These are phyloP conservation scores for Nesogale talazaci DNA, from an alignment of 2,113 vertebrate species.

Conservation along the genomic window DNA sequence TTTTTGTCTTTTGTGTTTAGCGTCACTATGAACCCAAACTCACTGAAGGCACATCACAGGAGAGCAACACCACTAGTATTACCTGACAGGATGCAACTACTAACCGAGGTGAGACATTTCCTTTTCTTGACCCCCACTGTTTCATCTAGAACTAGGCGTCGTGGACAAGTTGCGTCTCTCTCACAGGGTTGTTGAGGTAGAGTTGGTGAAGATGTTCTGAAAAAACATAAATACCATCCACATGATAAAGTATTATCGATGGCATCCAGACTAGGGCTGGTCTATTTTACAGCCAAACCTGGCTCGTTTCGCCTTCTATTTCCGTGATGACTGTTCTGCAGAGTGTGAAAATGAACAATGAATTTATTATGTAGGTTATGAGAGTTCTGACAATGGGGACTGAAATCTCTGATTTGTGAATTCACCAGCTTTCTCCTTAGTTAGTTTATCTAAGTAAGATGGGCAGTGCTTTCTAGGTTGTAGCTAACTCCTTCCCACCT, in stretches of 20 bases:
- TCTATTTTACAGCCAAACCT: neutral
- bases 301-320: neutral
- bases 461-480: neutral
- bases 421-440: neutral
- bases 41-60: too few relatives aligned
- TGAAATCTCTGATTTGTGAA: conserved; percentile 19
- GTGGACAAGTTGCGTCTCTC: neutral
- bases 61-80: neutral
- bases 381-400: neutral
- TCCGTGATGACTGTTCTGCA: neutral
- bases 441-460: conserved; percentile 7
- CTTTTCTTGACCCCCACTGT: neutral
- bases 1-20: too few relatives aligned
- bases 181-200: neutral
- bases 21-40: too few relatives aligned
- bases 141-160: neutral
- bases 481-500: neutral
- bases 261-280: neutral
- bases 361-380: conserved; percentile 4
- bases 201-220: conserved; percentile 1
- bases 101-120: neutral
- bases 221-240: neutral
- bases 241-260: neutral
- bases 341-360: conserved; percentile 16
- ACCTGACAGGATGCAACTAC: too few relatives aligned